Evolutionary conservation across 2,113 vertebrate genomes (phyloP), one percentile per base, ranked within the genome.

Genomic region (Xenus cinereus): DNA sequence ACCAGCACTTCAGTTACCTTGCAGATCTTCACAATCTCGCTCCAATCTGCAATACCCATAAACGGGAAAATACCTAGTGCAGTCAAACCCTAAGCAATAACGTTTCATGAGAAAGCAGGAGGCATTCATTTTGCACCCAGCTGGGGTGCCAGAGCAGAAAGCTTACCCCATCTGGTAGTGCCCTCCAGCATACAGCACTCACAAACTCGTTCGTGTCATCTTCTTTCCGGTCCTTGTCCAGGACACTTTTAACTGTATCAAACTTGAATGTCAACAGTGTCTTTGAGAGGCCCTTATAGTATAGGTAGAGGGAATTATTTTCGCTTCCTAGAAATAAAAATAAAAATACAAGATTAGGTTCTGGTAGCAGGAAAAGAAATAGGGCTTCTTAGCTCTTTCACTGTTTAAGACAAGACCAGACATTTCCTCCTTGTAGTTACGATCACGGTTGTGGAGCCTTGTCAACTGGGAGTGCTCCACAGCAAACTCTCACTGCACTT

Each of bases 231-330:
- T 99, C 99, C 97, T 99, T 99, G 97, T 99, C 99, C 98, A 99
- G 96, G 51, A 99, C 99, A 46, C 99, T 99, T 98, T 99, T 99
- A 91, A 99, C 99, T 8, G 99, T 99, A 98, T 99, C 99, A 96
- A 99, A 99, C 96, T 99, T 99, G 98, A 99, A 99, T 0, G 99
- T 99, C 94, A 99, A 97, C 97, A 99, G 98, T 71, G 99, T 99
- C 98, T 99, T 99, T 97, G 99, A 99, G 95, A 99, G 99, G 93
- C 99, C 99, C 97, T 99, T 99, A 96, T 99, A 99, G 98, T 99
- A 99, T 16, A 99, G 96, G 97, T 99, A 99, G 80, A 99, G 98
- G 78, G 99, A 99, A 96, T 99, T 99, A 98, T 99, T 99, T 98
- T 99, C 99, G 43, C 99, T 99, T 98, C 99, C 99, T 98, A 86